Evolutionary conservation across 2,113 vertebrate genomes (phyloP).

Genomic region (Engraulis encrasicolus): DNA sequence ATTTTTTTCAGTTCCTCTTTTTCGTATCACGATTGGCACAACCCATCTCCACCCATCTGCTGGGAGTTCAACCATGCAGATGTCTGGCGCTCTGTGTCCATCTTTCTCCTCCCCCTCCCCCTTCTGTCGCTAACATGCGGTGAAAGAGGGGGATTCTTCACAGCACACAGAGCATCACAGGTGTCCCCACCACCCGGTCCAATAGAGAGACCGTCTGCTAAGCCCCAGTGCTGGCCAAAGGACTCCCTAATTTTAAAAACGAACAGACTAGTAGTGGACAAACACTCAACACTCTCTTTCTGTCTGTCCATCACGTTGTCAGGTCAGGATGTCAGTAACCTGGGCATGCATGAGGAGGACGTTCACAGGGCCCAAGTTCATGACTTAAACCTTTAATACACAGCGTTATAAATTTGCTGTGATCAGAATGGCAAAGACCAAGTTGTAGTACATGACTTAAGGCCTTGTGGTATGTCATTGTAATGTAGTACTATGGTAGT

Average conservation of each 20-base stretch:
- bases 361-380: background rate
- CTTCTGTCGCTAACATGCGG: background rate
- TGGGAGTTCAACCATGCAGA: background rate
- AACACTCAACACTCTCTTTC: background rate
- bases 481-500: too few species aligned
- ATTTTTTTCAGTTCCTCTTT: background rate
- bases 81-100: background rate
- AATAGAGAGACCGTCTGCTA: background rate
- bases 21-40: background rate
- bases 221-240: background rate
- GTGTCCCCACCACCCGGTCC: background rate
- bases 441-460: too few species aligned
- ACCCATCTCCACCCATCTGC: background rate
- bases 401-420: too few species aligned
- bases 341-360: background rate
- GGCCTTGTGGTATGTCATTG: too few species aligned
- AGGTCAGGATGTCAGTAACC: background rate
- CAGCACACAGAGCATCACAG: background rate
- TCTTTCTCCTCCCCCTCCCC: constrained; percentile 19
- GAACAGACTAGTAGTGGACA: too few species aligned
- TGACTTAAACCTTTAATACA: too few species aligned
- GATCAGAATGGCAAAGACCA: too few species aligned
- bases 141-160: background rate
- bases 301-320: too few species aligned
- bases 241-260: too few species aligned